These are phyloP conservation scores for Aphidoletes aphidimyza DNA, from an alignment of 2,888 invertebrate genomes.

Conservation along the genomic window DNA sequence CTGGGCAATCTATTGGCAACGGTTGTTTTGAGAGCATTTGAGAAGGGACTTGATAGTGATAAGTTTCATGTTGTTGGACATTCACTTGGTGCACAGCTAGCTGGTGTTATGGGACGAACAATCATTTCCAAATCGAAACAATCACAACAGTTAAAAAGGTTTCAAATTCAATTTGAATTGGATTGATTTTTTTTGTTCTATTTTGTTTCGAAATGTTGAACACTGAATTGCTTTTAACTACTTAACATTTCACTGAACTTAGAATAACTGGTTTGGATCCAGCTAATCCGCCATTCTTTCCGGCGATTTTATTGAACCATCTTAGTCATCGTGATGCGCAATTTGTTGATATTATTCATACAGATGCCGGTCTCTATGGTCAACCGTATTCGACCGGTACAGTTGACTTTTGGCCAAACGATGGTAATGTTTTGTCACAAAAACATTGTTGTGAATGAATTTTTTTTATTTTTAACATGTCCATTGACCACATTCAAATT, in stretches of 20 bases:
- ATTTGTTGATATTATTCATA: constrained; percentile 76
- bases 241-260: not conserved
- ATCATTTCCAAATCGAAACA: constrained; percentile 60
- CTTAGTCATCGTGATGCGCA: constrained; percentile 69
- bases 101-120: constrained; percentile 64
- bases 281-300: constrained; percentile 59
- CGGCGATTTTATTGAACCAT: constrained; percentile 65
- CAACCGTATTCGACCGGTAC: constrained; percentile 71
- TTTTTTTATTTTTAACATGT: too few species aligned
- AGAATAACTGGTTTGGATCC: constrained; percentile 59
- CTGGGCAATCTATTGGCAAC: constrained; percentile 33
- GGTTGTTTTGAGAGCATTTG: not conserved
- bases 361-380: constrained; percentile 73
- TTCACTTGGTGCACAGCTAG: constrained; percentile 65
- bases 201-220: too few species aligned
- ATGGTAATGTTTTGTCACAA: constrained; percentile 58
- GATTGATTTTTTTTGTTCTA: too few species aligned
- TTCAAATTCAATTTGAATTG: not conserved
- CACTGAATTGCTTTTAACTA: not conserved
- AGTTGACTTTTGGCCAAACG: constrained; percentile 68
- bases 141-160: constrained; percentile 60
- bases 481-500: too few species aligned
- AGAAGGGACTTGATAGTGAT: not conserved
- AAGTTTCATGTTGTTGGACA: constrained; percentile 60
- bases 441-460: constrained; percentile 56